Conservation (phyloP, 2,113 vertebrate genomes). For the Semicossyphus pulcher region DNA sequence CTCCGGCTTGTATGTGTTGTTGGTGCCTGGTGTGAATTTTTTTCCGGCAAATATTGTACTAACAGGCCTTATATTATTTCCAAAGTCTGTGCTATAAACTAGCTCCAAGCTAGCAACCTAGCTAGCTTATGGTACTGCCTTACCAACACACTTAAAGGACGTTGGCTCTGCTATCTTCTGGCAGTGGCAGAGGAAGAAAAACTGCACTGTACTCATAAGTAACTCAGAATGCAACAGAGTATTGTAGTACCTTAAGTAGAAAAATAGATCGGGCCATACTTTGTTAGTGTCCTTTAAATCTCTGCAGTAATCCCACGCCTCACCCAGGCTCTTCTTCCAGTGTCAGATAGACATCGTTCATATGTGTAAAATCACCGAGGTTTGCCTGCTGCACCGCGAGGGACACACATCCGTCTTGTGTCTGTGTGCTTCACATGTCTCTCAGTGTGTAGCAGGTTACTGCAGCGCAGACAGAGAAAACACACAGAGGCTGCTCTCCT, state of each 20-base stretch:
- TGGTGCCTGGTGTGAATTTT: no score
- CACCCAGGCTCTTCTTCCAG: conserved; percentile 1
- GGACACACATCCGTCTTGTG: conserved; percentile 19
- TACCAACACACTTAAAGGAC: neutral
- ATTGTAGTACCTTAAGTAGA: no score
- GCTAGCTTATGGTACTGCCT: no score
- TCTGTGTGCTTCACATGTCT: conserved; percentile 10
- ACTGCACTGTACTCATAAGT: no score
- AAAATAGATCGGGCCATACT: neutral
- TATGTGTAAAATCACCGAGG: conserved; percentile 1
- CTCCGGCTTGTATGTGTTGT: no score
- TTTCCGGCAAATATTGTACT: no score
- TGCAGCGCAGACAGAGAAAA: conserved; percentile 39
- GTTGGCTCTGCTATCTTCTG: neutral
- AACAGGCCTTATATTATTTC: no score
- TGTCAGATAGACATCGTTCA: conserved; percentile 4
- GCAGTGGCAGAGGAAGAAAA: neutral
- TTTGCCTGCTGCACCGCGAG: neutral
- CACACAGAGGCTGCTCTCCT: conserved; percentile 52
- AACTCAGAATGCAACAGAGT: neutral
- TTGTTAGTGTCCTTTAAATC: conserved; percentile 4
- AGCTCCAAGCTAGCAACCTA: no score
- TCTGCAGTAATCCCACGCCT: neutral
- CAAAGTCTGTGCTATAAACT: neutral
- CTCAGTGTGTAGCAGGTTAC: conserved; percentile 27